Evolutionary conservation across 2,888 invertebrate genomes (phyloP), one percentile per base, ranked within the genome.

Genomic region (Chrysolina americana): DNA sequence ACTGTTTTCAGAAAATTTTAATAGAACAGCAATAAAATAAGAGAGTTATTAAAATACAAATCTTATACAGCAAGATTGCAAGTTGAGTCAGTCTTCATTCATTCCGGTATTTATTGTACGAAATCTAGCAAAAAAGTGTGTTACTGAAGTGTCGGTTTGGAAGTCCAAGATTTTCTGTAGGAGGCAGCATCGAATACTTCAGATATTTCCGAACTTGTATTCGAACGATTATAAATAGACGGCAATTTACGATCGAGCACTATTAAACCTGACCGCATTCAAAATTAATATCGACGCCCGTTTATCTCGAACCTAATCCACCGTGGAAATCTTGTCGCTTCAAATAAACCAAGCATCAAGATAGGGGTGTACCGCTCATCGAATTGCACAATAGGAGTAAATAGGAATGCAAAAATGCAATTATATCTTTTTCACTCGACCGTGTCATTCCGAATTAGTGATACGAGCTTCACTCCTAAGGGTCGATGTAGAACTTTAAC

Each of bases 401-500:
- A 23, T 59, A 59, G 59, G 59, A 59, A 59, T 59, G 59, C 13
- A 59, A 59, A 59, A 59, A 59, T 59, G 59, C 59, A 59, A 59
- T 59, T 59, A 59, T 28, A 59, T 59, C 59, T 59, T 59, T 36
- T 59, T 59, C 59, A 59, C 59, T 59, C 59, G 0, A 10, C 53
- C 28, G 36, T 59, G 59, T 36, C 59, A 59, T 36, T 59, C 23
- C 59, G 36, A 59, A 59, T 59, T 59, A 59, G 59, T 28, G 59
- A 59, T 36, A 59, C 36, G 28, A 59, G 59, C 59, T 59, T 59
- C 23, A 36, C 28, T 59, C 44, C 53, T 59, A 4, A 59, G 59
- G 59, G 59, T 59, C 53, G 19, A 36, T 36, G n/a, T 23, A n/a
- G 23, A 59, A 59, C 59, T 59, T 59, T 36, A 59, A 59, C 59